A percentile compares a stretch with the other conserved stretches of the same genome.
These are phyloP conservation scores for Castor canadensis DNA, from an alignment of 2,113 vertebrate species.

Conservation along the genomic window DNA sequence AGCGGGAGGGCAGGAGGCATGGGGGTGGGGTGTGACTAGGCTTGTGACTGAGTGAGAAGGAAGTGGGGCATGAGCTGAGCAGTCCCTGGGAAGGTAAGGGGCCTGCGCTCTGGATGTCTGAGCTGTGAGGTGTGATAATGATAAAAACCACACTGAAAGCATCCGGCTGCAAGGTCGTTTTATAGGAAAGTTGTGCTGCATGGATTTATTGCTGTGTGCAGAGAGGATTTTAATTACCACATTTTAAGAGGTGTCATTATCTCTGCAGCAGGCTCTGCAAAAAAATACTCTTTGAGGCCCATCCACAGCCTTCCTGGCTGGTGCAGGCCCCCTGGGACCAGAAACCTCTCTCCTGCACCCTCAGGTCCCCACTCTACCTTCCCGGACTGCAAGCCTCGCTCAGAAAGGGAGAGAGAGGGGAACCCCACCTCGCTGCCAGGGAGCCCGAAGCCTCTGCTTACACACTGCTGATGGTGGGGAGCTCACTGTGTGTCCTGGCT, in stretches of 20 bases:
- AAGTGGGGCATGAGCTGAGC: rapidly evolving
- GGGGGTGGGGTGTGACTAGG: no score
- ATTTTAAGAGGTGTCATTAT: slow-evolving; percentile 21
- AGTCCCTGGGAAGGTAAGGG: rapidly evolving
- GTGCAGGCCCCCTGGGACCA: rapidly evolving
- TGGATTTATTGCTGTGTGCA: slow-evolving; percentile 38
- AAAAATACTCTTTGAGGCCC: neutral
- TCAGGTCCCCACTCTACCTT: neutral
- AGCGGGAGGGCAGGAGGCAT: rapidly evolving
- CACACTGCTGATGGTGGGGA: neutral
- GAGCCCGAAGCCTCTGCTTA: rapidly evolving
- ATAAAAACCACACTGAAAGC: neutral
- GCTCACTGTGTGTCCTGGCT: neutral
- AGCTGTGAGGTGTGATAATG: no score
- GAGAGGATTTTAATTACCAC: slow-evolving; percentile 53
- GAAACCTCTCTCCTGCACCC: neutral
- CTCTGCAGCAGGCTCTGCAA: neutral
- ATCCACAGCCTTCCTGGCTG: rapidly evolving
- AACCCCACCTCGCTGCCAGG: neutral
- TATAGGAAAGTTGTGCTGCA: neutral
- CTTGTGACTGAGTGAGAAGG: no score
- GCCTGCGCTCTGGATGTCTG: no score
- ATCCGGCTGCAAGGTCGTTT: neutral
- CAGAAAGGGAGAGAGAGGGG: rapidly evolving
- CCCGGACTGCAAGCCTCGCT: neutral